Conservation (phyloP, 2,888 invertebrate genomes). For the Torymus aiolomorphi region DNA sequence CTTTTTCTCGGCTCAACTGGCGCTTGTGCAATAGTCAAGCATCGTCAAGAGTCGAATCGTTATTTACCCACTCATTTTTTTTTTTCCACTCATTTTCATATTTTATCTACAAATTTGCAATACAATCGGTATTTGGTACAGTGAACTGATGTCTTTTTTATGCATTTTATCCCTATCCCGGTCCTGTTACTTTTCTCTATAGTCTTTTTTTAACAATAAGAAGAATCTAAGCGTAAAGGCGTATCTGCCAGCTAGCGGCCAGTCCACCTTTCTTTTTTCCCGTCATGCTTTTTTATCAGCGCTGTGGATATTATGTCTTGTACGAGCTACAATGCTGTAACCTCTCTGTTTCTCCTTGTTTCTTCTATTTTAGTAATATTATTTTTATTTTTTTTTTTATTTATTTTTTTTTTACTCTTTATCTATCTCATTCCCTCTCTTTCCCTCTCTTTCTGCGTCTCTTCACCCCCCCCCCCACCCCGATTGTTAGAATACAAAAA, state of each 20-base stretch:
- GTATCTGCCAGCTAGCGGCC: constrained; percentile 46
- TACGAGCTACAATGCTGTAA: constrained; percentile 40
- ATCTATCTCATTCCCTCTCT: constrained; percentile 1
- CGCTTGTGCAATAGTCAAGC: constrained; percentile 41
- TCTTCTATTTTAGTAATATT: constrained; percentile 33
- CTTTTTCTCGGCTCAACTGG: constrained; percentile 34
- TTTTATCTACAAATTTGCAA: constrained; percentile 62
- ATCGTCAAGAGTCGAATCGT: constrained; percentile 51
- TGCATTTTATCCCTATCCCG: constrained; percentile 29
- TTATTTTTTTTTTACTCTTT: constrained; percentile 13
- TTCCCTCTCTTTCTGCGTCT: constrained; percentile 44
- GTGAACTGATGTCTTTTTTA: constrained; percentile 44
- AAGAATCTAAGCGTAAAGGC: constrained; percentile 56
- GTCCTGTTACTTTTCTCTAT: constrained; percentile 45
- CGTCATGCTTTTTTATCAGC: constrained; percentile 36
- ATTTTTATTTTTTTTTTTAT: constrained; percentile 13
- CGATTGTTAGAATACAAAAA: constrained; percentile 52
- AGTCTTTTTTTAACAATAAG: constrained; percentile 51
- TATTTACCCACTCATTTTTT: constrained; percentile 39
- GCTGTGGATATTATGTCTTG: constrained; percentile 50
- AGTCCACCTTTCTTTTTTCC: constrained; percentile 27
- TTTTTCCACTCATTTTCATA: constrained; percentile 45
- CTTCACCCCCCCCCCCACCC: constrained; percentile 54
- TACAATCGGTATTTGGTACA: constrained; percentile 59
- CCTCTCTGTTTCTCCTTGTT: constrained; percentile 28